phyloP scores from a whole-genome alignment of 2,888 invertebrate genomes.

The Orthosia incerta region DNA sequence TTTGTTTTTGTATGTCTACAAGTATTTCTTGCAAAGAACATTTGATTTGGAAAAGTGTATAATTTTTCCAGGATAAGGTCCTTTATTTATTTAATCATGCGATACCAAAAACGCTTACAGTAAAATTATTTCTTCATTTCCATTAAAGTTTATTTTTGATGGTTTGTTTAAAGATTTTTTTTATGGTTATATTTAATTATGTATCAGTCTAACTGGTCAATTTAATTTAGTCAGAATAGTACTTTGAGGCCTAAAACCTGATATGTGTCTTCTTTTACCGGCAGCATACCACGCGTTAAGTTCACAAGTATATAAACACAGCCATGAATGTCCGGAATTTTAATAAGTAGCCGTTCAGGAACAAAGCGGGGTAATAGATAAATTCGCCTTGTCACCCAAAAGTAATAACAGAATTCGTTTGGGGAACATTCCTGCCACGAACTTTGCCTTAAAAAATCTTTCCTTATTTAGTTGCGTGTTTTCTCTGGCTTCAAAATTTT shows the following conservation, averaged over 20 bases:
- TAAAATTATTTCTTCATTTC: no score
- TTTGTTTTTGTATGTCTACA: neutral
- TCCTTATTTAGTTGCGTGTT: slow-evolving; percentile 14
- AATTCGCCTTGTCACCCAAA: neutral
- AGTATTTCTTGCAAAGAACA: no score
- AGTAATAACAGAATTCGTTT: slow-evolving; percentile 11
- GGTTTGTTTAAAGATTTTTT: no score
- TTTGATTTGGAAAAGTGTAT: neutral
- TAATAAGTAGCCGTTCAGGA: neutral
- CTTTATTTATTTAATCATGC: no score
- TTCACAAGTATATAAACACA: neutral
- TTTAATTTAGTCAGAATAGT: no score
- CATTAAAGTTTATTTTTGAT: no score
- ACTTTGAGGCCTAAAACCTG: neutral
- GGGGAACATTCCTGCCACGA: slow-evolving; percentile 13
- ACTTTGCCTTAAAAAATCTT: slow-evolving; percentile 1
- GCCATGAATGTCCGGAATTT: neutral
- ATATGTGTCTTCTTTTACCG: neutral
- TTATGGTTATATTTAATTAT: no score
- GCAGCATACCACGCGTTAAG: neutral
- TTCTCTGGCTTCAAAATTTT: slow-evolving; percentile 8
- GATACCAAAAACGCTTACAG: no score
- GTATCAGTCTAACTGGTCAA: no score
- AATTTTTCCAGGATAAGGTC: no score
- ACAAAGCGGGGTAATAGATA: neutral